Base-by-base conservation (phyloP, 1,140 invertebrate species). In the Druon quercuslanigerum region DNA sequence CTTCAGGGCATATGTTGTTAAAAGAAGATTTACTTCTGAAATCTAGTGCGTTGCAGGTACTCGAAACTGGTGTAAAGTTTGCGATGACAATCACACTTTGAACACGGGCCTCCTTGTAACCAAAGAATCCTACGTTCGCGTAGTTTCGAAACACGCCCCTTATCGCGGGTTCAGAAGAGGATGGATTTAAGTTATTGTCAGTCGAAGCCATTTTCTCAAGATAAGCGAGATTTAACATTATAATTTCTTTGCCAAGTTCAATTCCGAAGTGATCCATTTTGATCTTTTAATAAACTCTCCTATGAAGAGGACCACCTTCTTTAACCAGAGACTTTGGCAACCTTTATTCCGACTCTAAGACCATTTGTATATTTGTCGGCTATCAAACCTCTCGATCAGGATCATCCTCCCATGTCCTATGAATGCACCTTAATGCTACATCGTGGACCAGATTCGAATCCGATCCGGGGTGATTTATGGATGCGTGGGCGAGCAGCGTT, bases 401-500 rank as follows among this genome's bases (percentile, higher is more conserved):
- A 66, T 66, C 33, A 33, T 66, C 20, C n/a, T 20, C 9, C 20
- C 54, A 6, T 56, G n/a, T 56, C 8, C 17, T 17, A 66, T 60
- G 57, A 79, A 78, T 80, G 56, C 73, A 84, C 73, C 79, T 80
- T 80, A 82, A 83, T 74, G 71, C 80, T 77, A 79, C 81, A 77
- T 51, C 74, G 46, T 80, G 80, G 79, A 81, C 81, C 82, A 82
- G 81, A 84, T 82, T 82, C 81, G 83, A 84, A 84, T 84, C 83
- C 79, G 83, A 82, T 82, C 78, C 76, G 75, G 72, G 14, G 85
- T 90, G 89, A 90, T 90, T 91, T 91, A 90, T 86, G 73, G 75
- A 73, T 79, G 88, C 85, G 90, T 91, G 85, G 90, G 90, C 88
- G 90, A 86, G 76, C 82, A 83, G 82, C 86, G 89, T 90, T 91